phyloP scores from a whole-genome alignment of 2,113 vertebrate genomes.

The Caranx melampygus region DNA sequence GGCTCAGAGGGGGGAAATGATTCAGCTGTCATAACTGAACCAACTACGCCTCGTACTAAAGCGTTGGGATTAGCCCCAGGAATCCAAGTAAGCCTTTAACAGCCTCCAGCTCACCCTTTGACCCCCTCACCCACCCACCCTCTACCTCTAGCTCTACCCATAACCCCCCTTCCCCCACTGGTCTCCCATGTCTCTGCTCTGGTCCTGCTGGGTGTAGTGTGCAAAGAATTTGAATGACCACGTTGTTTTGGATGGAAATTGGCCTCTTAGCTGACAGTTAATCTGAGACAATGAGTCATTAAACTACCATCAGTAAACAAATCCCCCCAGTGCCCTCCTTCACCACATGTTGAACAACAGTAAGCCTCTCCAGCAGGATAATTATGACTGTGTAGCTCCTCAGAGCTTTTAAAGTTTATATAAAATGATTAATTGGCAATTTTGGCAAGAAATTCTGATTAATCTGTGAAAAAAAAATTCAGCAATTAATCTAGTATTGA shows the following conservation, averaged over 20 bases:
- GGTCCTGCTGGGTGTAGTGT: background rate
- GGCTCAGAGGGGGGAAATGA: conserved; percentile 41
- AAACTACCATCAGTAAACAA: background rate
- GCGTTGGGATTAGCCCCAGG: conserved; percentile 75
- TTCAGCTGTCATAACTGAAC: conserved; percentile 58
- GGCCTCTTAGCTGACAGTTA: background rate
- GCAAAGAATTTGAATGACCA: background rate
- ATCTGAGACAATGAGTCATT: background rate
- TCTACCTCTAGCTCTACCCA: background rate
- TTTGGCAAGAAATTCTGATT: too few species aligned
- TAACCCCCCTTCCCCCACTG: background rate
- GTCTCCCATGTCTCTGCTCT: conserved; percentile 1
- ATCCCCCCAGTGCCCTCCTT: background rate
- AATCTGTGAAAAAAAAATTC: too few species aligned
- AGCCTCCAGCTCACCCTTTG: conserved; percentile 38
- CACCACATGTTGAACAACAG: background rate
- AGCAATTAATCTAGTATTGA: too few species aligned
- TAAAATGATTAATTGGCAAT: too few species aligned
- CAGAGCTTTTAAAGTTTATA: too few species aligned
- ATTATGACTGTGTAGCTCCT: too few species aligned
- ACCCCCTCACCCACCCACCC: background rate
- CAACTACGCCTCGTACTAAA: conserved; percentile 65
- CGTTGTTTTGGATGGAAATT: background rate
- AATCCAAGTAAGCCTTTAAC: conserved; percentile 78
- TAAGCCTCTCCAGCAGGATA: background rate